phyloP scores from a whole-genome alignment of 2,888 invertebrate species.

The Eucriotettix oculatus region DNA sequence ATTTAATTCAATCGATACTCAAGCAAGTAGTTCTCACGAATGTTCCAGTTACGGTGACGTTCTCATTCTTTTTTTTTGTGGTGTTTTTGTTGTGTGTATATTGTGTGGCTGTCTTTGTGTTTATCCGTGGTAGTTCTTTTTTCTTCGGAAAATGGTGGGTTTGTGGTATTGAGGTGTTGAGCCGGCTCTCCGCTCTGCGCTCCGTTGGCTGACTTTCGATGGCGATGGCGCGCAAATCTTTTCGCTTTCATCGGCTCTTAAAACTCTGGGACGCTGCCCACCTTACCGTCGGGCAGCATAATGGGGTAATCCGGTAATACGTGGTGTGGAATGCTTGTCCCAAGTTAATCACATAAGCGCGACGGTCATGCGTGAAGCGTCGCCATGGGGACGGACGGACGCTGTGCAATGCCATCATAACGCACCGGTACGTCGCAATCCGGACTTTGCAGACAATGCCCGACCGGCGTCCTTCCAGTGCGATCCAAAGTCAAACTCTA shows the following conservation, averaged over 20 bases:
- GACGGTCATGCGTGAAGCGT: slow-evolving; percentile 8
- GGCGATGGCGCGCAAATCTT: neutral
- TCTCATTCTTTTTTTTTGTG: too few species aligned
- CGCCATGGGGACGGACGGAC: slow-evolving; percentile 6
- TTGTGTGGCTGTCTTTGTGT: too few species aligned
- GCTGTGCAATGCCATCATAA: slow-evolving; percentile 9
- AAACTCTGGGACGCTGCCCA: neutral
- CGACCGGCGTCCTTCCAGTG: too few species aligned
- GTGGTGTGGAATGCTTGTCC: neutral
- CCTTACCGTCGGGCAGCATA: neutral
- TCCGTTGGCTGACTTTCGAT: neutral
- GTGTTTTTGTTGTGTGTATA: too few species aligned
- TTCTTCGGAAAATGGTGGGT: too few species aligned
- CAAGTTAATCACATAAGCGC: neutral
- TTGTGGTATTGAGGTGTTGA: too few species aligned
- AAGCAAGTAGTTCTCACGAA: too few species aligned
- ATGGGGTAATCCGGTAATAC: neutral
- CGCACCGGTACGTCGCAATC: slow-evolving; percentile 8
- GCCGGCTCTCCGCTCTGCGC: too few species aligned
- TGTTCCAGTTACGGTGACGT: too few species aligned
- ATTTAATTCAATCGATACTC: too few species aligned
- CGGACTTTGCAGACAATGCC: neutral
- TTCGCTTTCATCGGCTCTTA: neutral
- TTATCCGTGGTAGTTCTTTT: too few species aligned
- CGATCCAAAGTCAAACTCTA: too few species aligned